These are phyloP conservation scores for Orestias chungarensis DNA, from an alignment of 2,797 vertebrate genomes.

Conservation along the genomic window DNA sequence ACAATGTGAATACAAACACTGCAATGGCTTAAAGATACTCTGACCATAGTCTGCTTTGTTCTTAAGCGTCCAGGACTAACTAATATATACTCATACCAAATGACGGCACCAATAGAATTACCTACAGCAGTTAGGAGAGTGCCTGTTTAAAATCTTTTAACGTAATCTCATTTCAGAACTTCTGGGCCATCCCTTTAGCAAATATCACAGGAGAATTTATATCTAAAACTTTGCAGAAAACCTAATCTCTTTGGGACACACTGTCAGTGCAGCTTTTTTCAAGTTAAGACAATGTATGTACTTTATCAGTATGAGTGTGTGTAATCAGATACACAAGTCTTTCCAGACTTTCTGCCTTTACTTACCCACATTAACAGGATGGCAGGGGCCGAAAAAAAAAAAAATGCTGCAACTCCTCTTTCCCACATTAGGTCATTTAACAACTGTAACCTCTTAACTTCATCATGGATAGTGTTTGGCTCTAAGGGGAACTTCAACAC, in stretches of 20 bases:
- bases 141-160: background rate
- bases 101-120: background rate
- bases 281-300: slow-evolving; percentile 36
- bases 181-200: slow-evolving; percentile 17
- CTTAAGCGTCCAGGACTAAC: background rate
- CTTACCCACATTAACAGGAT: slow-evolving; percentile 59
- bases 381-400: slow-evolving; percentile 42
- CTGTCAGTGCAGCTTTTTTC: slow-evolving; percentile 22
- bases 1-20: background rate
- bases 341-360: slow-evolving; percentile 42
- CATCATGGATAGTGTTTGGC: slow-evolving; percentile 23
- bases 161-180: background rate
- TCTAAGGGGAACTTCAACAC: slow-evolving; percentile 45
- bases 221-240: slow-evolving; percentile 40
- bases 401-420: background rate
- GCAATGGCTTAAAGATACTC: background rate
- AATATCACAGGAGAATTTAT: slow-evolving; percentile 47
- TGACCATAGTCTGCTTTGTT: background rate
- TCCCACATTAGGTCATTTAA: slow-evolving; percentile 7
- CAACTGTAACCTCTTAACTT: slow-evolving; percentile 12
- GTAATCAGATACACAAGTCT: slow-evolving; percentile 16
- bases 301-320: slow-evolving; percentile 7
- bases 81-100: background rate
- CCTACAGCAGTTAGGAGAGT: background rate
- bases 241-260: slow-evolving; percentile 20